Conservation (phyloP, 2,113 vertebrate species). For the Corydoras sp. region DNA sequence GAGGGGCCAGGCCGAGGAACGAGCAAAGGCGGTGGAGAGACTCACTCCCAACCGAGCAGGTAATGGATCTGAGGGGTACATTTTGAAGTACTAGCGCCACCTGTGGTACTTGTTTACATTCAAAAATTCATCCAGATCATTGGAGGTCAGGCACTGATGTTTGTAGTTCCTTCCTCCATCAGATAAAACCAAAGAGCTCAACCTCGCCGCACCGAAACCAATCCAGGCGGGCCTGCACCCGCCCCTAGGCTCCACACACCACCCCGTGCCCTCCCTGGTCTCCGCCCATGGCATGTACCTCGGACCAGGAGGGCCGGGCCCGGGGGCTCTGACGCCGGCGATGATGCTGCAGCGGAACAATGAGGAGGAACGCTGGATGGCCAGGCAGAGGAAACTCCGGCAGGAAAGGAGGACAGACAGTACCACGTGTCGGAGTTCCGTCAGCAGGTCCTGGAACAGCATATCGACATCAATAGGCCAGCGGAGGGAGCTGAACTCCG, state of each 20-base stretch:
- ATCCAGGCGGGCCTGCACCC: constrained; percentile 79
- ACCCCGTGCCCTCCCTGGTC: constrained; percentile 78
- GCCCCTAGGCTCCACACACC: constrained; percentile 68
- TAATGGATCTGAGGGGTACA: constrained; percentile 44
- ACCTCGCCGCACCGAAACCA: constrained; percentile 77
- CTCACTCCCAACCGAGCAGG: constrained; percentile 82
- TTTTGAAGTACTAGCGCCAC: no score
- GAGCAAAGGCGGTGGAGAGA: constrained; percentile 75
- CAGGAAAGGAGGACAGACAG: constrained; percentile 97
- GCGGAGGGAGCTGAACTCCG: constrained; percentile 72
- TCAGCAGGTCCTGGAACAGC: constrained; percentile 95
- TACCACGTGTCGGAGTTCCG: constrained; percentile 96
- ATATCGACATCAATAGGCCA: constrained; percentile 82
- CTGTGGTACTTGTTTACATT: no score
- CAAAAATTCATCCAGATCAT: not conserved
- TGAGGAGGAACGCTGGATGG: constrained; percentile 96
- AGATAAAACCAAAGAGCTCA: constrained; percentile 91
- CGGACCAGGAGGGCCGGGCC: constrained; percentile 62
- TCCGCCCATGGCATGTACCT: constrained; percentile 79
- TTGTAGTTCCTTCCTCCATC: constrained; percentile 21
- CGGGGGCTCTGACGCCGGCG: constrained; percentile 64
- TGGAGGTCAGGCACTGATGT: no score
- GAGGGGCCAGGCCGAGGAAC: constrained; percentile 76
- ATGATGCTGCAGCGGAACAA: constrained; percentile 85
- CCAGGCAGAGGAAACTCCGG: constrained; percentile 84